These are phyloP conservation scores for Arctopsyche grandis DNA, from an alignment of 1,140 invertebrate species.

Conservation along the genomic window DNA sequence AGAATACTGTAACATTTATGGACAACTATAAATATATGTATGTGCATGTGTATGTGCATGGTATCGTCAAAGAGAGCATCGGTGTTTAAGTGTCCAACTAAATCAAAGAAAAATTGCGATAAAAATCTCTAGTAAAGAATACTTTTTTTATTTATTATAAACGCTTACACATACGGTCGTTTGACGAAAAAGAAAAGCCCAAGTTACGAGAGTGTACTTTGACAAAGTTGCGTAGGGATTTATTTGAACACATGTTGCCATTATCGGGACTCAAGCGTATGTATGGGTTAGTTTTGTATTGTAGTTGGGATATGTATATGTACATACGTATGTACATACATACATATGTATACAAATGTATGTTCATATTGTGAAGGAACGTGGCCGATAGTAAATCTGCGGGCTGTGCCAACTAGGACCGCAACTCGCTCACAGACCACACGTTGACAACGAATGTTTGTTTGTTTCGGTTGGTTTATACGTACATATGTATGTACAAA, in stretches of 20 bases:
- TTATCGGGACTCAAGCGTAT: too few species aligned
- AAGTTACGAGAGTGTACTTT: background rate
- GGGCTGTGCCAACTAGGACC: constrained; percentile 22
- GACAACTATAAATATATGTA: too few species aligned
- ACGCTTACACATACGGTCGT: too few species aligned
- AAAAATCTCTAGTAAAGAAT: too few species aligned
- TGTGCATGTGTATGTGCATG: too few species aligned
- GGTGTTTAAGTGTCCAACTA: too few species aligned
- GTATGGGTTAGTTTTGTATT: too few species aligned
- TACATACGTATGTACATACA: background rate
- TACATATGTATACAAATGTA: background rate
- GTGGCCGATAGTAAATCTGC: constrained; percentile 21
- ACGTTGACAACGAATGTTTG: constrained; percentile 35
- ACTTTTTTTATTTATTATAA: too few species aligned
- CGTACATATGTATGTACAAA: background rate
- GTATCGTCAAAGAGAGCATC: too few species aligned
- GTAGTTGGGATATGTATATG: background rate
- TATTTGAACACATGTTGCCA: constrained; percentile 30
- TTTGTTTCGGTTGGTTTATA: background rate
- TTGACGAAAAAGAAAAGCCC: background rate
- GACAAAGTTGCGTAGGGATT: constrained; percentile 1
- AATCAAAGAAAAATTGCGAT: too few species aligned
- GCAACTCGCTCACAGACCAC: constrained; percentile 34
- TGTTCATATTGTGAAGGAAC: background rate
- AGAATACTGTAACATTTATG: too few species aligned